Evolutionary conservation across 2,797 vertebrate species (phyloP).

Genomic region (Clangula hyemalis): DNA sequence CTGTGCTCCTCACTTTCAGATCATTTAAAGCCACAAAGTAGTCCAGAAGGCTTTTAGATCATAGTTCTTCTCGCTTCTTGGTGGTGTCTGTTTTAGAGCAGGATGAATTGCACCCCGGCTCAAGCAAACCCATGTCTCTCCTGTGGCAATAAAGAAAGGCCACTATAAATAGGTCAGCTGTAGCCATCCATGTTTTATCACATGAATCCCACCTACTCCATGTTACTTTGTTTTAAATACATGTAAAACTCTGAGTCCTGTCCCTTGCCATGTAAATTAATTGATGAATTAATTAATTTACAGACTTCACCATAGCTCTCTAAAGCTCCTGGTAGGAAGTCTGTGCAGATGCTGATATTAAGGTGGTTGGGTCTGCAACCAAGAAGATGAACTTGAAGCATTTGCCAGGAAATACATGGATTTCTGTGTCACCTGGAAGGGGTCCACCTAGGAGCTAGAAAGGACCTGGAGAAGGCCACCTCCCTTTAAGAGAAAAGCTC

Average conservation of each 20-base stretch:
- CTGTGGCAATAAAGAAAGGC: not conserved
- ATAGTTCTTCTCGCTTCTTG: not conserved
- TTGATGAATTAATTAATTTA: not conserved
- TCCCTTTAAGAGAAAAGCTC: not conserved
- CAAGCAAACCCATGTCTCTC: not conserved
- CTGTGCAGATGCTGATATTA: not conserved
- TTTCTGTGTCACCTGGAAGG: not conserved
- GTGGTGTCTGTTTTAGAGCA: not conserved
- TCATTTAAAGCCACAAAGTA: not conserved
- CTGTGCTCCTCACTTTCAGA: not conserved
- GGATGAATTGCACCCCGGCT: not conserved
- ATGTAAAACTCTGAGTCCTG: not conserved
- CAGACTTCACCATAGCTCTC: not conserved
- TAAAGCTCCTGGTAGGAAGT: not conserved
- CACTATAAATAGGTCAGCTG: not conserved
- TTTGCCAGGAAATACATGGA: not conserved
- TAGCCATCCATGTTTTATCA: not conserved
- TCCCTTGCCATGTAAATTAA: not conserved
- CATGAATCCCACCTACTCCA: not conserved
- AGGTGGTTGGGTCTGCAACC: not conserved
- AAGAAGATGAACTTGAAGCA: not conserved
- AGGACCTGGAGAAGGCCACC: not conserved
- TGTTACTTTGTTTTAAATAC: not conserved
- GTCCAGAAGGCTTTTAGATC: not conserved
- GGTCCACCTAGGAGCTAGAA: fast-evolving